phyloP scores from a whole-genome alignment of 1,140 invertebrate species.

The Drosophila yakuba region DNA sequence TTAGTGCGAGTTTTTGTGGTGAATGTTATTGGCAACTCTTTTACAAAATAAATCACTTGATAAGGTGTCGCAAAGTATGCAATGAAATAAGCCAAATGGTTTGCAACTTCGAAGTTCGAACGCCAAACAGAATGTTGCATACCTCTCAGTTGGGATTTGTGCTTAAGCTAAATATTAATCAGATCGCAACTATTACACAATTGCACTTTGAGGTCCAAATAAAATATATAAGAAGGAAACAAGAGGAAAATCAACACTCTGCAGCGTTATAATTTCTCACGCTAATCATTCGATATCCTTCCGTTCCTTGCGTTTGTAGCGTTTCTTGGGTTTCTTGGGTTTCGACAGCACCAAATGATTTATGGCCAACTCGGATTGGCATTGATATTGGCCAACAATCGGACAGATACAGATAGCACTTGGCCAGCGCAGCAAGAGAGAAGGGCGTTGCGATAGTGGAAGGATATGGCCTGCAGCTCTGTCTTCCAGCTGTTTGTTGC shows the following conservation, averaged over 20 bases:
- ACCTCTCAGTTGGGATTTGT: not conserved
- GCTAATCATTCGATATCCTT: conserved; percentile 42
- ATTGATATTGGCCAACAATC: conserved; percentile 49
- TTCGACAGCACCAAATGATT: conserved; percentile 31
- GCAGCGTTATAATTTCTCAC: conserved; percentile 24
- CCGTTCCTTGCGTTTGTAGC: not conserved
- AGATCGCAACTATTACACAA: not conserved
- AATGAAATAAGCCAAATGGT: no score
- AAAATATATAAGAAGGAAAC: not conserved
- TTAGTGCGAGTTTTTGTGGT: no score
- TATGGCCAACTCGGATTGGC: conserved; percentile 42
- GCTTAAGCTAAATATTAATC: not conserved
- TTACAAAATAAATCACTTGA: no score
- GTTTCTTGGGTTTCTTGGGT: no score
- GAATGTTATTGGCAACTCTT: no score
- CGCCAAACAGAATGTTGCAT: not conserved
- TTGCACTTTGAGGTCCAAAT: not conserved
- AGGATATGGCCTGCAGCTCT: not conserved
- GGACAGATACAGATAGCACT: conserved; percentile 31
- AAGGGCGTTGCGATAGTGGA: not conserved
- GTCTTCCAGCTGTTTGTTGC: conserved; percentile 32
- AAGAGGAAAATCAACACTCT: conserved; percentile 5
- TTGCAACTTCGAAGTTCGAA: not conserved
- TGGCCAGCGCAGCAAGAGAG: no score
- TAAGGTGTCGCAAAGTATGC: no score